Percentiles rank a stretch among this genome's conserved stretches.
Conservation (phyloP, 2,888 invertebrate species). For the Prostheceraeus crozeri region DNA sequence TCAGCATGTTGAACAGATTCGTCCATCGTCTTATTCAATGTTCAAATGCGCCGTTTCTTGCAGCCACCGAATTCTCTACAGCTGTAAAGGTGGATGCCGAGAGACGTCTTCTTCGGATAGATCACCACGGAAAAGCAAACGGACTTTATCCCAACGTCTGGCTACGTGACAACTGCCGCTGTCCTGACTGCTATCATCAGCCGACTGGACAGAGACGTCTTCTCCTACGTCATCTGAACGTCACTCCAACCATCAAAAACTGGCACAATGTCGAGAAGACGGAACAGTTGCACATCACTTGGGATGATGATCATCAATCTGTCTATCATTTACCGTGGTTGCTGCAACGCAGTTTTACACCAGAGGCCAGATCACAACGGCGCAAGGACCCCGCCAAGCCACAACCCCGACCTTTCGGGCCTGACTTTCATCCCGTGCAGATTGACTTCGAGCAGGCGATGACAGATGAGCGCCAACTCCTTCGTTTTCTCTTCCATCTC, state of each 20-base stretch:
- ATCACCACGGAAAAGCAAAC: no score
- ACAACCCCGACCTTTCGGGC: neutral
- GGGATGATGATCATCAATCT: constrained; percentile 57
- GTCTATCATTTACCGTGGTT: constrained; percentile 61
- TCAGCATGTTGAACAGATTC: no score
- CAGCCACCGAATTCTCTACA: no score
- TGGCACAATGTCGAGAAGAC: constrained; percentile 28
- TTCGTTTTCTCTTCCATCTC: constrained; percentile 48
- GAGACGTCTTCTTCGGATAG: no score
- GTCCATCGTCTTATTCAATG: no score
- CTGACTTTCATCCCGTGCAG: no score
- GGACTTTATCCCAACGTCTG: no score
- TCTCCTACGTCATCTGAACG: constrained; percentile 45
- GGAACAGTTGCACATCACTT: constrained; percentile 7
- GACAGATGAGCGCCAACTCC: neutral
- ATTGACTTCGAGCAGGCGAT: constrained; percentile 7
- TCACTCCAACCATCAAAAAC: no score
- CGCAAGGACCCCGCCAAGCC: no score
- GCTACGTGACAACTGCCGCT: constrained; percentile 69
- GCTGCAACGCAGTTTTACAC: constrained; percentile 49
- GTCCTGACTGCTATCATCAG: constrained; percentile 63
- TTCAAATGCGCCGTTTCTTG: no score
- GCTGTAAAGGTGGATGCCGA: no score
- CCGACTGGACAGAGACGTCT: constrained; percentile 44
- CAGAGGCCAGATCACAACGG: constrained; percentile 2